These are phyloP conservation scores for Allygus modestus DNA, from an alignment of 2,888 invertebrate genomes.

Conservation along the genomic window DNA sequence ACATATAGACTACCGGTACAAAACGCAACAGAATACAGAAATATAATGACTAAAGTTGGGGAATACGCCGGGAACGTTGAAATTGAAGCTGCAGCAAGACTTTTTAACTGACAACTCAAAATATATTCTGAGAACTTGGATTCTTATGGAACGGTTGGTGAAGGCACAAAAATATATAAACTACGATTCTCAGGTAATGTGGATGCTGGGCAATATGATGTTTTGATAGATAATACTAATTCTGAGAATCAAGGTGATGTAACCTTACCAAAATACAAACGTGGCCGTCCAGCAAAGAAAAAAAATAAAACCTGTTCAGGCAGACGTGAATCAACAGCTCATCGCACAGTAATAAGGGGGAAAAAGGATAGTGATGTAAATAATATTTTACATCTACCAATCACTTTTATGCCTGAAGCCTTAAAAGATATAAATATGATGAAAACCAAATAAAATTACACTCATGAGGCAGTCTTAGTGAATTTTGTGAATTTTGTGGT, in stretches of 20 bases:
- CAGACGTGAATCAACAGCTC: constrained; percentile 15
- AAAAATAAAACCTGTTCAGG: background rate
- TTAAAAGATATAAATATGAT: constrained; percentile 26
- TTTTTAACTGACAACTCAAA: constrained; percentile 28
- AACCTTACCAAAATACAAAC: background rate
- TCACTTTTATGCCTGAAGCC: constrained; percentile 7
- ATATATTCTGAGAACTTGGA: constrained; percentile 20
- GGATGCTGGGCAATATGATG: constrained; percentile 37
- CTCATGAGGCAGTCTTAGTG: constrained; percentile 31
- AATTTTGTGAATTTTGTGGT: constrained; percentile 26
- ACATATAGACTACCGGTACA: constrained; percentile 15
- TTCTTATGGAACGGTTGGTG: constrained; percentile 21
- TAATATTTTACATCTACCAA: constrained; percentile 4
- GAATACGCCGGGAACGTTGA: constrained; percentile 43
- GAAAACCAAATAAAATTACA: constrained; percentile 16
- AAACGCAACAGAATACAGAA: constrained; percentile 11
- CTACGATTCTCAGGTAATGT: constrained; percentile 4
- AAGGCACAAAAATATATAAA: constrained; percentile 8
- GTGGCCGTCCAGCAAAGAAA: constrained; percentile 1
- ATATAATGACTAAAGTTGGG: background rate
- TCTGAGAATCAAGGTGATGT: background rate
- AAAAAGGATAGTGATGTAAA: constrained; percentile 14
- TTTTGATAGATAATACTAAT: constrained; percentile 17
- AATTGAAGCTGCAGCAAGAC: constrained; percentile 30
- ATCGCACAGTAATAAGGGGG: background rate